Percentiles rank a stretch among this genome's conserved stretches.
phyloP scores from a whole-genome alignment of 53 echinoderm and acorn worm species.

The Crossaster papposus region DNA sequence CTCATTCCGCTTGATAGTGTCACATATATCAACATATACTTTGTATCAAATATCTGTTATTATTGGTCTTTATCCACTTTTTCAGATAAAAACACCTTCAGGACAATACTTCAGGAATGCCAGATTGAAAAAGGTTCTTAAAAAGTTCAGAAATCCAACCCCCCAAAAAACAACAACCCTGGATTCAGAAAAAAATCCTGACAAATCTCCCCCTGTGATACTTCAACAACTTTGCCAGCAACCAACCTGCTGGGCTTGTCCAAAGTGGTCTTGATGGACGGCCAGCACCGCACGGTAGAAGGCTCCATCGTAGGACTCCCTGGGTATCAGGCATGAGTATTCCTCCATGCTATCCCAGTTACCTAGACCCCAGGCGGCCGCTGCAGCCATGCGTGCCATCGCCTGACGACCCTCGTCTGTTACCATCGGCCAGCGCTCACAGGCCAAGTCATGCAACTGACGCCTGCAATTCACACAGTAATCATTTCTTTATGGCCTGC shows the following conservation, averaged over 20 bases:
- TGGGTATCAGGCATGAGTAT: constrained; percentile 89
- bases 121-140: too few species aligned
- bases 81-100: too few species aligned
- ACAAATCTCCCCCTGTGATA: too few species aligned
- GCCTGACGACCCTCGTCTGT: constrained; percentile 82
- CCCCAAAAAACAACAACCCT: too few species aligned
- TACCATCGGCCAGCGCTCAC: constrained; percentile 87
- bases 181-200: too few species aligned
- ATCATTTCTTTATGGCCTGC: not conserved
- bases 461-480: constrained; percentile 62
- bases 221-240: not conserved
- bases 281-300: constrained; percentile 95
- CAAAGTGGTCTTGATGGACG: constrained; percentile 95
- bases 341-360: constrained; percentile 99
- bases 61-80: too few species aligned
- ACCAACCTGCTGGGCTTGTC: constrained; percentile 89
- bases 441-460: constrained; percentile 85
- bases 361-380: constrained; percentile 95
- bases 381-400: constrained; percentile 97
- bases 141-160: too few species aligned
- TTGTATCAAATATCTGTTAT: too few species aligned
- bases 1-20: too few species aligned
- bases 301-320: constrained; percentile 95
- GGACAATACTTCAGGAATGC: too few species aligned
- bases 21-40: too few species aligned